phyloP scores from a whole-genome alignment of 1,140 invertebrate genomes.

The honey bee (Apis mellifera) region Amel_HAv3.1 CM009944.2:10117001-10117500 shows the following conservation, averaged over 20 bases:
- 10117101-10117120: not conserved
- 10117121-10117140: not conserved
- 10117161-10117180: conserved; percentile 56
- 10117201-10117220: conserved; percentile 64
- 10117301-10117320: not conserved
- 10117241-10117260: conserved; percentile 2
- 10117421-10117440: no score
- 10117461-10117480: not conserved
- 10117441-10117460: no score
- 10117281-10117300: conserved; percentile 37
- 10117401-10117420: no score
- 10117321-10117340: not conserved
- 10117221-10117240: conserved; percentile 25
- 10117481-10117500: not conserved
- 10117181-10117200: conserved; percentile 57
- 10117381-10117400: no score
- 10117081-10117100: not conserved
- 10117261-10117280: conserved; percentile 27
- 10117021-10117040: not conserved
- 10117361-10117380: not conserved
- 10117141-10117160: conserved; percentile 27
- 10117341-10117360: conserved; percentile 1
- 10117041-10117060: no score
- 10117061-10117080: not conserved
- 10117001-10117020: conserved; percentile 4